A percentile compares a stretch with the other conserved stretches of the same genome.
phyloP scores from a whole-genome alignment of 1,140 invertebrate genomes.

The Caenorhabditis briggsae region DNA sequence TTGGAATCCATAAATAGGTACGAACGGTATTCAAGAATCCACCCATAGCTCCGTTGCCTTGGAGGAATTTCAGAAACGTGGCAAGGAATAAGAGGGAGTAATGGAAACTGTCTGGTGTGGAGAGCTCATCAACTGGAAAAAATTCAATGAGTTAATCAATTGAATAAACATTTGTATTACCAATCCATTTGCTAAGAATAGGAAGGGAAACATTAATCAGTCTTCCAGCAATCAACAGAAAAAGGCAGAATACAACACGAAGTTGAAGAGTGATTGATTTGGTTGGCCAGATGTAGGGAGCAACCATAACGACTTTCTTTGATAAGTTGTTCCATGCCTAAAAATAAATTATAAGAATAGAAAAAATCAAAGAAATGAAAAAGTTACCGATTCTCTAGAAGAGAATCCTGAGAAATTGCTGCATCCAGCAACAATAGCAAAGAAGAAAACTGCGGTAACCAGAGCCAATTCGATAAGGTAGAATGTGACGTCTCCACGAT shows the following conservation, averaged over 20 bases:
- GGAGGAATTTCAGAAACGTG: constrained; percentile 89
- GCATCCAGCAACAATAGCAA: constrained; percentile 14
- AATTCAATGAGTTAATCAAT: too few relatives aligned
- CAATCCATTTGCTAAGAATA: constrained; percentile 91
- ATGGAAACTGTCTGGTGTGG: constrained; percentile 81
- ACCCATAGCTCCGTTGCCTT: constrained; percentile 82
- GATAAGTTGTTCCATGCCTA: constrained; percentile 62
- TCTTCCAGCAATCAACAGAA: constrained; percentile 85
- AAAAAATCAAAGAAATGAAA: constrained; percentile 7
- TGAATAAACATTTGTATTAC: too few relatives aligned
- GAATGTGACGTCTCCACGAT: constrained; percentile 58
- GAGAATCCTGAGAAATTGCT: constrained; percentile 14
- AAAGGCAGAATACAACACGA: constrained; percentile 87
- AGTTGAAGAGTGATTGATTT: constrained; percentile 82
- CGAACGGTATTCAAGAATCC: constrained; percentile 91
- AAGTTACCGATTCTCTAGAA: constrained; percentile 44
- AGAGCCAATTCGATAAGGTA: constrained; percentile 52
- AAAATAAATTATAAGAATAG: background rate
- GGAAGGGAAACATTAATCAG: constrained; percentile 93
- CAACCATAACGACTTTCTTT: constrained; percentile 43
- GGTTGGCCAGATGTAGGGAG: constrained; percentile 61
- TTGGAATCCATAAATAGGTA: constrained; percentile 91
- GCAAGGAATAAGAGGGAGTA: constrained; percentile 92
- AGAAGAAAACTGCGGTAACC: constrained; percentile 28
- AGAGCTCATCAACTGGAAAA: constrained; percentile 71